Conservation (phyloP, 2,797 vertebrate species). For the Pipistrellus pygmaeus region DNA sequence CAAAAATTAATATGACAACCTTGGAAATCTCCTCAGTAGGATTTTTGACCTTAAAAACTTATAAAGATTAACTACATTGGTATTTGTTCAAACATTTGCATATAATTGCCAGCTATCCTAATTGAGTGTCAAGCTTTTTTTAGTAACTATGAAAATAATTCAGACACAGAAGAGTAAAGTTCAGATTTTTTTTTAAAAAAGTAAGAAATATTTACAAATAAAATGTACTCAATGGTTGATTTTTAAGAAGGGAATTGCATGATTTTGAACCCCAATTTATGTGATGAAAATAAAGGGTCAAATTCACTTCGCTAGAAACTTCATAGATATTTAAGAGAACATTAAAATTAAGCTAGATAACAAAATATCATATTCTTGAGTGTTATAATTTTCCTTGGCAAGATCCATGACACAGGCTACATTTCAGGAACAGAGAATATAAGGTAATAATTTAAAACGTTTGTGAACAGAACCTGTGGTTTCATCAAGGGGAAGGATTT, state of each 20-base stretch:
- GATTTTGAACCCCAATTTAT: background rate
- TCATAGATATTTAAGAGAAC: background rate
- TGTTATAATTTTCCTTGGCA: background rate
- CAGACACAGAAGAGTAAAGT: background rate
- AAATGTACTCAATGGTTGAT: background rate
- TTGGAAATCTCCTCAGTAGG: constrained; percentile 26
- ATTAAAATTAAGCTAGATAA: background rate
- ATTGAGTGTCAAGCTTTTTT: background rate
- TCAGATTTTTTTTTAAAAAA: background rate
- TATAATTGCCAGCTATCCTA: constrained; percentile 48
- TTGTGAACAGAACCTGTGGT: background rate
- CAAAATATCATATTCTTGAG: background rate
- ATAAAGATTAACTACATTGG: background rate
- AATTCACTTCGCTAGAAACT: background rate
- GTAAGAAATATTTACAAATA: constrained; percentile 3
- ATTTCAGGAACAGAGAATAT: background rate
- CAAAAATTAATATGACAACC: constrained; percentile 38
- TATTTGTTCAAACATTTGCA: constrained; percentile 26
- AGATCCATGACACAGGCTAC: background rate
- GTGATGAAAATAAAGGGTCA: background rate
- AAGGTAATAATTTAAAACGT: background rate
- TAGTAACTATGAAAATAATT: constrained; percentile 42
- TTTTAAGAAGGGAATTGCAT: background rate
- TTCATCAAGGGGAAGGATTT: constrained; percentile 6
- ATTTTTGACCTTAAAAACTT: constrained; percentile 37